Base-by-base conservation (phyloP, 2,797 vertebrate species). In the Prunella strophiata region DNA sequence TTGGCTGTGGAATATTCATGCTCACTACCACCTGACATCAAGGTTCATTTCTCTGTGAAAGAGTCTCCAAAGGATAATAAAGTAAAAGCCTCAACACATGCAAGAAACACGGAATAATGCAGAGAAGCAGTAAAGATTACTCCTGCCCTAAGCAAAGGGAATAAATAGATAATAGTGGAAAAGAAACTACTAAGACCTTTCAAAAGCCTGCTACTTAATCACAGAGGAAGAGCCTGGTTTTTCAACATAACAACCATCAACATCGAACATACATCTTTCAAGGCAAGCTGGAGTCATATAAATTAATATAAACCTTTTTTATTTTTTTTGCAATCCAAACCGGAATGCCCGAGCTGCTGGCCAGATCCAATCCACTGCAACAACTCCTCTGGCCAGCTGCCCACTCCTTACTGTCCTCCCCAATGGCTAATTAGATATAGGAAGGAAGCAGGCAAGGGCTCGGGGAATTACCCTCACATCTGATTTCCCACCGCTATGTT, bases 41-140 rank as follows among this genome's bases (percentile, higher is more conserved):
- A 96, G 82, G 94, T 88, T 91, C 92, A 88, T 86, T 93, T 95
- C 76, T 92, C 79, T 59, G 70, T 85, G 59, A 92, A 89, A 91
- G 81, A 85, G 79, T 81, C 93, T 93, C 92, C 51, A 85, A 97
- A 94, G 91, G 61, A 85, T 88, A 95, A 96, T 92, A 91, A 95
- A 93, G 57, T 61, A 81, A 91, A 95, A 93, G 75, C 73, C 79
- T 62, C 58, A 92, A 88, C 70, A 73, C 85, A 91, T 85, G 52
- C 84, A 96, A 87, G 84, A 82, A 92, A 57, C 81, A 77, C 71
- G 81, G 63, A 85, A 94, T 91, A 96, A 78, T 52, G 54, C 8
- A 8, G 72, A 82, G 68, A 83, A 89, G 75, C 70, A 84, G 52
- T 66, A 67, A 84, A 93, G 73, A 91, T 51, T 25, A 63, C 59